Base-by-base conservation (phyloP, 2,888 invertebrate genomes). In the Leptinotarsa rubiginosa region DNA sequence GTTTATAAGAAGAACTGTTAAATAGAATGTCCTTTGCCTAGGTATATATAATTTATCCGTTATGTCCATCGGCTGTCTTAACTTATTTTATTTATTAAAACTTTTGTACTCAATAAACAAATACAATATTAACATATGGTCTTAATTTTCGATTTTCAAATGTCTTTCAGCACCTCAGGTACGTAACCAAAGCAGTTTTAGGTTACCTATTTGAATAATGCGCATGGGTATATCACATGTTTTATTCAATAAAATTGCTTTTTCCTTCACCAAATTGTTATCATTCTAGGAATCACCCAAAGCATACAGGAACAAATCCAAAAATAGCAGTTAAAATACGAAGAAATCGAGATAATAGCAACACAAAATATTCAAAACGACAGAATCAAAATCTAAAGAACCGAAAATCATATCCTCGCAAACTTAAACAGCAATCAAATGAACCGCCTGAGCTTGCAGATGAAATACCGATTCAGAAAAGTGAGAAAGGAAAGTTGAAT, bases 71-170 rank as follows among this genome's bases (percentile, higher is more conserved):
- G 47, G 16, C 18, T 52, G 4, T 31, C 52, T 15, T 25, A 25
- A 50, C n/a, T 41, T 62, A 62, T 62, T 62, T 62, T 31, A 62
- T 62, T 62, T 62, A 62, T 41, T n/a, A 31, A 62, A 56, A 31
- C n/a, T 31, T 62, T 62, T 62, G 62, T 62, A 62, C 41, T 41
- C 62, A 41, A 41, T 41, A 15, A 62, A 62, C 10, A 41, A 62
- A 62, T 18, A n/a, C 0, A 62, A 16, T 62, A n/a, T 10, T 18
- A 3, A n/a, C n/a, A 31, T 41, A 41, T 56, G 20, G 4, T 22
- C 3, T 52, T 52, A 18, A 18, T 18, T 52, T 52, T 10, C 18
- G 18, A 52, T 12, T 52, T 52, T n/a, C 52, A 52, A 18, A 18
- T 52, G 18, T 0, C 41, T 41, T 41, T 41, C 10, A 7, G 41